Conservation (phyloP, 2,797 vertebrate genomes). For the Alauda arvensis region DNA sequence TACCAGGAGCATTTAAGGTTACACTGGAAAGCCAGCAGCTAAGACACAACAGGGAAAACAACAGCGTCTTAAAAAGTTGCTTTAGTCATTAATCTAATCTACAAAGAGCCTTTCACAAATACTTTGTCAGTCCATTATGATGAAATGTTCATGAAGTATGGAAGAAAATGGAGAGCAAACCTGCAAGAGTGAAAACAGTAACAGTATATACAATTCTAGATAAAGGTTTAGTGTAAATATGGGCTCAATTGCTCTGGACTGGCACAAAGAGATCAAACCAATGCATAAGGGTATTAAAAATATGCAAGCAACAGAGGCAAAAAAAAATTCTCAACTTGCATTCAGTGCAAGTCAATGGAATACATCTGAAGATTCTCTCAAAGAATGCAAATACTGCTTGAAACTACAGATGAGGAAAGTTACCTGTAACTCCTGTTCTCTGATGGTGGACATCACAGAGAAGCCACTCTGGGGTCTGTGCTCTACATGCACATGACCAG, state of each 20-base stretch:
- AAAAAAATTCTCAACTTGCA: neutral
- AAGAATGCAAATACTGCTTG: neutral
- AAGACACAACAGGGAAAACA: neutral
- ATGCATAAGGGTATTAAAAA: neutral
- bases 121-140: neutral
- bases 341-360: neutral
- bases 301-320: neutral
- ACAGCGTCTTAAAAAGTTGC: neutral
- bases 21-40: neutral
- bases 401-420: conserved; percentile 18
- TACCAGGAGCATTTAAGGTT: neutral
- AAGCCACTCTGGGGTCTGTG: conserved; percentile 50
- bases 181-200: neutral
- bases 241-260: neutral
- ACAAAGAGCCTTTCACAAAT: neutral
- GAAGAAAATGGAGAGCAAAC: neutral
- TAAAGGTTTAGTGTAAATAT: neutral
- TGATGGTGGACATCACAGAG: conserved; percentile 55
- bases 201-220: neutral
- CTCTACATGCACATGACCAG: conserved; percentile 55
- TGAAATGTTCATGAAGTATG: neutral
- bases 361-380: neutral
- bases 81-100: neutral
- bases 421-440: conserved; percentile 49
- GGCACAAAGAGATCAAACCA: neutral